Evolutionary conservation across 2,113 vertebrate species (phyloP), one percentile per base, ranked within the genome.

Genomic region (Tautogolabrus adspersus): DNA sequence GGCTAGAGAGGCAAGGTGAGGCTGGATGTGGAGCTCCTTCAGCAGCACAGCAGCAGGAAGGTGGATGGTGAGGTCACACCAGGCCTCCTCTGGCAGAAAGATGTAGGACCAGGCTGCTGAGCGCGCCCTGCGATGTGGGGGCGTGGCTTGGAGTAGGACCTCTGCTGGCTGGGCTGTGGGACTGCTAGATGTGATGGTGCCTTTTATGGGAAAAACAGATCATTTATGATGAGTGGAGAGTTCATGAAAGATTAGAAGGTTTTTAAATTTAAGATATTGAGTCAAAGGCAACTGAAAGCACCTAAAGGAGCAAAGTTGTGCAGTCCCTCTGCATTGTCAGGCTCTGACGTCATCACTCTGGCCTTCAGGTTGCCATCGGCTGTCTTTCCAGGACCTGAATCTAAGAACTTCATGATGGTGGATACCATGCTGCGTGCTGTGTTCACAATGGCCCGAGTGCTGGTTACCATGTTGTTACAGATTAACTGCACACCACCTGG

Each of bases 391-490:
- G 97, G 97, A 37, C 98, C 97, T 18, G 95, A 97, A 83, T 99
- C 98, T 69, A 99, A 94, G 88, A 99, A 99, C 91, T 99, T 99
- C 98, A 99, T 99, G 87, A 99, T 99, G 71, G 98, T 99, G 22
- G 98, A 99, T 71, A 99, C 98, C 98, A 99, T 99, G 86, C 98
- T 99, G 89, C 98, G 96, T 8, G 98, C 98, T 34, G 98, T 99
- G 92, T 99, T 99, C 78, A 99, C 97, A 68, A 99, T 99, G 84
- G 98, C 98, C 89, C 98, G 95, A 23, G 98, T 99, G 89, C 98
- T 99, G 0, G 98, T 99, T 86, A 99, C 98, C 98, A 99, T 99
- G 90, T 99, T 99, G 94, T 99, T 99, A 88, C 98, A 99, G 91
- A 99, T 99, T 40, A 99, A 95, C 81, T 99, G 98, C 75, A 99